These are phyloP conservation scores for Phyllostomus discolor DNA, from an alignment of 2,113 vertebrate species.

Conservation along the genomic window DNA sequence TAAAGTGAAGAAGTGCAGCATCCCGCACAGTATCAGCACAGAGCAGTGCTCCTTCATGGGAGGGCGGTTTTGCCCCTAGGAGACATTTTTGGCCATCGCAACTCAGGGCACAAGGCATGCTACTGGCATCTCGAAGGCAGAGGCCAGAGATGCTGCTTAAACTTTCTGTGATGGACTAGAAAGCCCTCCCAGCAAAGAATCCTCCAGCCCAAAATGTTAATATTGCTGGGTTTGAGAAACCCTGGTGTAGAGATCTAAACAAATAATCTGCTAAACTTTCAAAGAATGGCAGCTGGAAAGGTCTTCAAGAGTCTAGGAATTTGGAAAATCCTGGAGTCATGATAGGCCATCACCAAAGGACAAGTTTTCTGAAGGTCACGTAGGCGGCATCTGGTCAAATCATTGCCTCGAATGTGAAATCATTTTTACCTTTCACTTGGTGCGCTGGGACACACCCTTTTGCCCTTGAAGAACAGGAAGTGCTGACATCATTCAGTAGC, in stretches of 20 bases:
- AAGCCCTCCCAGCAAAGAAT: neutral
- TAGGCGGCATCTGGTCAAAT: neutral
- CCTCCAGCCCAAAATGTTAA: neutral
- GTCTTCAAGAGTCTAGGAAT: neutral
- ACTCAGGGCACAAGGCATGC: too few species aligned
- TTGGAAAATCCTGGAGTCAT: neutral
- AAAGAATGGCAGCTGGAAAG: neutral
- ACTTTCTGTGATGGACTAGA: too few species aligned
- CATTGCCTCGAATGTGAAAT: neutral
- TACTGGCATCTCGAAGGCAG: neutral
- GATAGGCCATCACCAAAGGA: neutral
- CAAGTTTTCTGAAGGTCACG: neutral
- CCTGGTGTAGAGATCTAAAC: neutral
- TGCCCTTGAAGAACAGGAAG: neutral
- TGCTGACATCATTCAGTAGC: constrained; percentile 5
- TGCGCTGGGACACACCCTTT: neutral
- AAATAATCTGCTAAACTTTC: neutral
- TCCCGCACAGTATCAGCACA: neutral
- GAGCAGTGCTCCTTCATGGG: neutral
- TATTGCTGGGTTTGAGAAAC: neutral
- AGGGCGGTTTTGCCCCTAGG: too few species aligned
- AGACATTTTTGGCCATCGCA: neutral
- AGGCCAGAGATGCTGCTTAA: neutral
- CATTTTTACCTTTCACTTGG: neutral
- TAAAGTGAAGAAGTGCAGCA: neutral